A percentile compares a stretch with the other conserved stretches of the same genome.
Conservation (phyloP, 2,113 vertebrate species). For the Silurus glanis region DNA sequence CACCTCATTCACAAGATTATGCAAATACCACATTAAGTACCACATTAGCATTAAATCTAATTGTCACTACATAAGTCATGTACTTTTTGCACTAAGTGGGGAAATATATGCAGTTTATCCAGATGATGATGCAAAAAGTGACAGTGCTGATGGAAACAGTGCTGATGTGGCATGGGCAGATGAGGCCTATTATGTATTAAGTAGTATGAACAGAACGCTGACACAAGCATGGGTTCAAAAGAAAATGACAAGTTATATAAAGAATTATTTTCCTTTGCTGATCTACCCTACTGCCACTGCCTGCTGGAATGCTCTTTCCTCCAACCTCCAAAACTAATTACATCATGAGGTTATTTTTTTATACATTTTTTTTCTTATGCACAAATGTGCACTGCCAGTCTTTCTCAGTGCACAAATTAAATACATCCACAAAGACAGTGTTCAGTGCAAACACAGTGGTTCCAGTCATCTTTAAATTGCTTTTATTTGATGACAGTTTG, state of each 20-base stretch:
- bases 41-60: neutral
- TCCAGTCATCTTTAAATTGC: neutral
- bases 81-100: neutral
- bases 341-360: neutral
- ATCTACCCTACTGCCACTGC: neutral
- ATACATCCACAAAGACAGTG: neutral
- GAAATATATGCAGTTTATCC: slow-evolving; percentile 12
- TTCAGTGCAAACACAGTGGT: neutral
- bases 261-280: neutral
- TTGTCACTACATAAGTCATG: neutral
- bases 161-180: slow-evolving; percentile 18
- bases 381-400: neutral
- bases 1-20: neutral
- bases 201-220: slow-evolving; percentile 18
- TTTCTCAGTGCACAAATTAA: neutral
- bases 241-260: neutral
- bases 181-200: slow-evolving; percentile 22
- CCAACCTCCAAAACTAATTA: slow-evolving; percentile 2
- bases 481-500: neutral
- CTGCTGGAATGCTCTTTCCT: neutral
- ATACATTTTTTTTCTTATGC: neutral
- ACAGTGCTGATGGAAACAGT: slow-evolving; percentile 2
- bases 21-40: neutral
- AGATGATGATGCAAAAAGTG: slow-evolving; percentile 19
- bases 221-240: slow-evolving; percentile 19